Evolutionary conservation across 37 sponge, comb jelly and placozoan genomes (phyloP), one percentile per base, ranked within the genome.

Genomic region (Bolinopsis microptera): DNA sequence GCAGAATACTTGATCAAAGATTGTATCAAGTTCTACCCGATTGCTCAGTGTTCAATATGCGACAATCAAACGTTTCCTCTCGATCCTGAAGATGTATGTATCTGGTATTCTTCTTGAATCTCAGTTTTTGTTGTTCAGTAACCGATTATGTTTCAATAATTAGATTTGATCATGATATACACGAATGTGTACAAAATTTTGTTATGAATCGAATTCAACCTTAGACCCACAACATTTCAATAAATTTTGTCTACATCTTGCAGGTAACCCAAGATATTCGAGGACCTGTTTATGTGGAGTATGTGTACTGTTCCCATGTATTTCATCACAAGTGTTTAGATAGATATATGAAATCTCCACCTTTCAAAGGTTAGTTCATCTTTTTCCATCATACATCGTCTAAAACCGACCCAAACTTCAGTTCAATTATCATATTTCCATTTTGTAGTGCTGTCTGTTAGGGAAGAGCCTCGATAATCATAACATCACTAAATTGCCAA

Each of bases 251-350:
- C n/a, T n/a, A n/a, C n/a, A 48, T 13, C 13, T 22, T 35, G 32
- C 82, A 80, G 82, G 82, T 80, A 34, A 80, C 82, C 8, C 82
- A 32, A 28, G 96, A 96, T 69, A 93, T 93, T 39, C 35, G 40
- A 5, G 83, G 93, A 33, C 93, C 94, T 1, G 40, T 74, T 74
- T 95, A 94, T 93, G 95, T 98, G 39, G 94, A 93, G 22, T 70
- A 95, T 0, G 93, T 98, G 35, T 97, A 96, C 94, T 98, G 98
- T 83, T 94, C 94, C 37, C 98, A 98, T 41, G 92, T 97, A 32
- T 98, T 95, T 76, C 98, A 98, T 69, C 76, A 83, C 39, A 31
- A 68, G 30, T 98, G 98, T 94, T 92, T 98, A 23, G 97, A 97
- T 35, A 38, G 33, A 9, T 97, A 97, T 93, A 94, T 96, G 93